Conservation (phyloP, 2,888 invertebrate species). For the Pelosia muscerda region DNA sequence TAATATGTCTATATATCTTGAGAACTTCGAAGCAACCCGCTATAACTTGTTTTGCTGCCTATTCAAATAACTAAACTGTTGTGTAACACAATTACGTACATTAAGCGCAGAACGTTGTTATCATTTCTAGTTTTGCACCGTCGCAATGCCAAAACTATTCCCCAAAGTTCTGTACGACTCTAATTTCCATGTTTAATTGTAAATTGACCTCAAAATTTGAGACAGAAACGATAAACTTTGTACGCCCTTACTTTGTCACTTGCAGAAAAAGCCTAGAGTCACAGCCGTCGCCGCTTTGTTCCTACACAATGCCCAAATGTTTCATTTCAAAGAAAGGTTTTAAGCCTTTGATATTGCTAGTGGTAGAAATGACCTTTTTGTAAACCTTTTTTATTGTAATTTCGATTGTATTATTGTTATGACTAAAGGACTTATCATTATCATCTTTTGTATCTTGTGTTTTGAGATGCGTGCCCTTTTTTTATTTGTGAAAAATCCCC, state of each 20-base stretch:
- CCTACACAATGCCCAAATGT: constrained; percentile 47
- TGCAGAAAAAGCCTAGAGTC: constrained; percentile 43
- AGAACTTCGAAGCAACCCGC: too few species aligned
- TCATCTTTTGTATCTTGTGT: too few species aligned
- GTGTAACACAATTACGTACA: constrained; percentile 13
- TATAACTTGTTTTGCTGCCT: not conserved
- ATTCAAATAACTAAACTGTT: constrained; percentile 2
- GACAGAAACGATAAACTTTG: constrained; percentile 22
- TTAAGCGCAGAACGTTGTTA: constrained; percentile 10
- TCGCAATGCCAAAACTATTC: not conserved
- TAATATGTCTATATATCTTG: too few species aligned
- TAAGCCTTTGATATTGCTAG: constrained; percentile 43
- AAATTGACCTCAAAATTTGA: constrained; percentile 24
- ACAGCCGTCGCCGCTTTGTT: constrained; percentile 46
- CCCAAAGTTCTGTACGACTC: constrained; percentile 13
- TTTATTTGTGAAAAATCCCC: too few species aligned
- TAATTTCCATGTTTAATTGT: constrained; percentile 24
- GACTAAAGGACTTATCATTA: not conserved
- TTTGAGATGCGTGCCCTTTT: too few species aligned
- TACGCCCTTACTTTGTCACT: constrained; percentile 35
- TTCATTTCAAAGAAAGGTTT: constrained; percentile 56
- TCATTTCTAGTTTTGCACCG: constrained; percentile 14
- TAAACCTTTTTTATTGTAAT: constrained; percentile 47
- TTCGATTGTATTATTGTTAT: constrained; percentile 32
- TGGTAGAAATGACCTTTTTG: constrained; percentile 43